A percentile compares a stretch with the other conserved stretches of the same genome.
Conservation (phyloP, 2,888 invertebrate genomes). For the Eristalinus sepulchralis region DNA sequence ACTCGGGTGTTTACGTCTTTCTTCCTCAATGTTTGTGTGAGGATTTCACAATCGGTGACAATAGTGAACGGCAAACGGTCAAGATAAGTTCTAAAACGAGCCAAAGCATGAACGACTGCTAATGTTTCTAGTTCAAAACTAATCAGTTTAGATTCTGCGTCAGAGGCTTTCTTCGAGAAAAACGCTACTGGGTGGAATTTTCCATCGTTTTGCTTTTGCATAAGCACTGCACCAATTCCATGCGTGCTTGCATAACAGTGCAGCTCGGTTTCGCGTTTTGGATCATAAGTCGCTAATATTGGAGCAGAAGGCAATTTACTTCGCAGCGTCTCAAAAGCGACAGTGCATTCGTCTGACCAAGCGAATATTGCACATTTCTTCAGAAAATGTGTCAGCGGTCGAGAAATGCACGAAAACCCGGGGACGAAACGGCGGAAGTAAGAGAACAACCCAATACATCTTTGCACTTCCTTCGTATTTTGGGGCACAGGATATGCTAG, state of each 20-base stretch:
- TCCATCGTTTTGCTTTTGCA: conserved; percentile 41
- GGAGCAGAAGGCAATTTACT: conserved; percentile 39
- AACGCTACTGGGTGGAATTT: conserved; percentile 8
- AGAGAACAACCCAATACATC: conserved; percentile 40
- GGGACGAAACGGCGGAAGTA: conserved; percentile 48
- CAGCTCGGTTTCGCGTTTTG: conserved; percentile 72
- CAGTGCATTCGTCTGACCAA: conserved; percentile 8
- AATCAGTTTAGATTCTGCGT: background rate
- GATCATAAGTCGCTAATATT: conserved; percentile 73
- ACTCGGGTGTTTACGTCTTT: background rate
- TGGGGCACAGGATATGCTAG: conserved; percentile 25
- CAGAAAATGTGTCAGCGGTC: conserved; percentile 73
- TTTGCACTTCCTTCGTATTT: background rate
- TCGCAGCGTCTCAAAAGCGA: background rate
- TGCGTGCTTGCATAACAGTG: conserved; percentile 72
- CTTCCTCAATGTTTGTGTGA: background rate
- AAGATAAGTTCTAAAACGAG: background rate
- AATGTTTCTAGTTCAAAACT: background rate
- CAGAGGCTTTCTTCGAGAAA: background rate
- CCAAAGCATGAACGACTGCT: background rate
- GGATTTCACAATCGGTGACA: background rate
- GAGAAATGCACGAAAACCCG: conserved; percentile 68
- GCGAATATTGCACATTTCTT: conserved; percentile 32
- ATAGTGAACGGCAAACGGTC: background rate
- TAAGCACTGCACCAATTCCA: too few relatives aligned